Conservation (phyloP, 2,888 invertebrate genomes). For the Nomada fucata region DNA sequence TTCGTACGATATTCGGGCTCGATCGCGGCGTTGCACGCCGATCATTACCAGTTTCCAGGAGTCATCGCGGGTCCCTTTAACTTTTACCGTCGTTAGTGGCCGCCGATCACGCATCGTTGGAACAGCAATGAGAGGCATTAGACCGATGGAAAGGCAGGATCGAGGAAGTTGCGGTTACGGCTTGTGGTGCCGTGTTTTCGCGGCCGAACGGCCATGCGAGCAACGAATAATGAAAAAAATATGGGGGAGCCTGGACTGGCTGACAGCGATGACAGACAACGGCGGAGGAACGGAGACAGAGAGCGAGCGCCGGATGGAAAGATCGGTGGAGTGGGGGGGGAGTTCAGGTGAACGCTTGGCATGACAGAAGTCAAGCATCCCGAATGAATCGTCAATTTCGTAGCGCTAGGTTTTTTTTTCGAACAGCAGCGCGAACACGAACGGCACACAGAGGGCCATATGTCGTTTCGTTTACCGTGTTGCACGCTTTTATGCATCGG, state of each 20-base stretch:
- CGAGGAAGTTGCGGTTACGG: constrained; percentile 79
- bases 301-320: constrained; percentile 17
- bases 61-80: constrained; percentile 53
- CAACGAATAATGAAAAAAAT: constrained; percentile 61
- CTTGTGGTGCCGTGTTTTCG: constrained; percentile 77
- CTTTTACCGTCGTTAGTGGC: constrained; percentile 55
- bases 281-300: background rate
- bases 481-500: constrained; percentile 24
- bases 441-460: constrained; percentile 34
- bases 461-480: constrained; percentile 32
- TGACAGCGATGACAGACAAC: constrained; percentile 52
- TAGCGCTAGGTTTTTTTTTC: constrained; percentile 6
- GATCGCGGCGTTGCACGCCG: background rate
- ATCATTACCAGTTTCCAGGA: constrained; percentile 41
- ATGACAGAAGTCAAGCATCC: constrained; percentile 65
- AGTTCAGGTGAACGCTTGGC: background rate
- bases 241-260: constrained; percentile 26
- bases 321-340: background rate
- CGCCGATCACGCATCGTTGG: constrained; percentile 63
- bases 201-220: constrained; percentile 73
- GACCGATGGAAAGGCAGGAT: constrained; percentile 61
- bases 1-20: background rate
- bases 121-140: constrained; percentile 68
- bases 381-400: constrained; percentile 77
- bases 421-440: background rate